Base-by-base conservation (phyloP, 2,113 vertebrate species). In the Excalfactoria chinensis region DNA sequence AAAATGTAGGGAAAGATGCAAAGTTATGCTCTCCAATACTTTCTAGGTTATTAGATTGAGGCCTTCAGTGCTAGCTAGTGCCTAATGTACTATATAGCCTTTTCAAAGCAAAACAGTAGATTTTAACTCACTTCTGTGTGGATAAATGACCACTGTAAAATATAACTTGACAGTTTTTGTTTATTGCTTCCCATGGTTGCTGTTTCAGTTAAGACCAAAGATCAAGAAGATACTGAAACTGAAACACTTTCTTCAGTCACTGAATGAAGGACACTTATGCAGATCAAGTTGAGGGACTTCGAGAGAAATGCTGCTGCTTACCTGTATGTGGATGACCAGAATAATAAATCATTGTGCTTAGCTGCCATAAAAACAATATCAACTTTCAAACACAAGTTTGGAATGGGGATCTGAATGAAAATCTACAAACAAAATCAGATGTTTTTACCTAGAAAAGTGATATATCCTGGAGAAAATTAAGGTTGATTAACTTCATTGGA, bases 201-300 rank as follows among this genome's bases (percentile, higher is more conserved):
- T 84, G 58, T 92, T 94, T 86, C 44, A 58, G 53, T 66, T 75
- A 46, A 88, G 80, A 71, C 74, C 62, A 90, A 92, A 86, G 83
- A 69, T 23, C 44, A 72, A 78, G 56, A 67, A 55, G 20, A 13
- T 75, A 66, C 12, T 77, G 48, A 66, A 35, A 58, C 40, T 67
- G 78, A 93, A 90, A 79, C 30, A 75, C 63, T 90, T 84, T 86
- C 40, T 19, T 66, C 59, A 75, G 40, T 84, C 55, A 53, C 14
- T 53, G 51, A 28, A 13, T 69, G 35, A 84, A 90, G 86, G 40
- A 26, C 72, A 44, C 13, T 87, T 7, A 40, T 73, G 21, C 4
- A 86, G 78, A 66, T 94, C 66, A 90, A 66, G n/a, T 23, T 78
- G 72, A 84, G 30, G 35, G 40, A 66, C 13, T 12, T 43, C 13